These are phyloP conservation scores for Typhlichthys subterraneus DNA, from an alignment of 2,797 vertebrate species.

Conservation along the genomic window DNA sequence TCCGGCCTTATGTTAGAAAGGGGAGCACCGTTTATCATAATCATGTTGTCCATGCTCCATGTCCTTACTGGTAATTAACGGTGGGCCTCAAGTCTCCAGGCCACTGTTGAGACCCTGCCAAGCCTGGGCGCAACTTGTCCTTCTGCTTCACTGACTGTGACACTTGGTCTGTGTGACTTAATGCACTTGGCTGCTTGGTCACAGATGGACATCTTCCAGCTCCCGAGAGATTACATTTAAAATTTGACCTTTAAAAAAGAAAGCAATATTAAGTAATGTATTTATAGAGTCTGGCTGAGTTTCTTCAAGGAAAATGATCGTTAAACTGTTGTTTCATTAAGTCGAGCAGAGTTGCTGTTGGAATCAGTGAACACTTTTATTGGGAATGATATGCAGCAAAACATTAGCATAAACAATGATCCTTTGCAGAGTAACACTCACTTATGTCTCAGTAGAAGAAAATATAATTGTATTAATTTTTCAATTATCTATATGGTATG, in stretches of 20 bases:
- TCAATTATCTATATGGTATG: no score
- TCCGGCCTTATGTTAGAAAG: not conserved
- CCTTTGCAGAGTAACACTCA: not conserved
- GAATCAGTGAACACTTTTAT: not conserved
- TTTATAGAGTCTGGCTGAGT: conserved; percentile 23
- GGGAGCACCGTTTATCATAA: conserved; percentile 38
- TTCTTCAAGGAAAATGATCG: conserved; percentile 10
- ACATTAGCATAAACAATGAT: not conserved
- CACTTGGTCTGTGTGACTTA: conserved; percentile 57
- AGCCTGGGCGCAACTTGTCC: conserved; percentile 49
- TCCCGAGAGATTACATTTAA: conserved; percentile 43
- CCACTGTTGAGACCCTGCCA: conserved; percentile 17
- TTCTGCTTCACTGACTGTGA: conserved; percentile 57
- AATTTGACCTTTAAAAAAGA: conserved; percentile 53
- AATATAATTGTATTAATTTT: no score
- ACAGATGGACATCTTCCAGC: conserved; percentile 54
- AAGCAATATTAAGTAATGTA: conserved; percentile 46
- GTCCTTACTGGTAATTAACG: conserved; percentile 71
- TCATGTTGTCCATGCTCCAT: conserved; percentile 10
- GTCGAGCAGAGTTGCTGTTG: not conserved
- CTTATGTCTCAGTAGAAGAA: not conserved
- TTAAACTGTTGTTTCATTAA: no score
- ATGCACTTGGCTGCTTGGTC: conserved; percentile 50
- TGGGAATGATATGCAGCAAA: no score
- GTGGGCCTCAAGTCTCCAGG: conserved; percentile 35